Evolutionary conservation across 2,797 vertebrate species (phyloP).

Genomic region (Vireo griseus): DNA sequence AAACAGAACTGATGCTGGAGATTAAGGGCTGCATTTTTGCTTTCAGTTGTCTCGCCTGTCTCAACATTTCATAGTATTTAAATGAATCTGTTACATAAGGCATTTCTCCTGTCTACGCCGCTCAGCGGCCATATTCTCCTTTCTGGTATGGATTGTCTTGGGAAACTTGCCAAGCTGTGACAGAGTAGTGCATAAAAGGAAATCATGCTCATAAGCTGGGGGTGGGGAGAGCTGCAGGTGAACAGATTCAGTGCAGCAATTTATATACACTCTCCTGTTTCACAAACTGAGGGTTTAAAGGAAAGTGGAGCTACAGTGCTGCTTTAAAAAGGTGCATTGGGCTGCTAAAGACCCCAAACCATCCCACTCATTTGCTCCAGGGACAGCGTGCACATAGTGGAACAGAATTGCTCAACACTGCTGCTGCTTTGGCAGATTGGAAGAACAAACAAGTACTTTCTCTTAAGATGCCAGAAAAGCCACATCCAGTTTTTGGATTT

Average conservation of each 20-base stretch:
- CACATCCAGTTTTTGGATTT: background rate
- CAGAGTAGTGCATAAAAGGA: slow-evolving; percentile 50
- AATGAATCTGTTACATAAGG: slow-evolving; percentile 32
- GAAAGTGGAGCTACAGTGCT: background rate
- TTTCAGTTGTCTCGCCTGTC: slow-evolving; percentile 13
- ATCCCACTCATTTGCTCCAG: background rate
- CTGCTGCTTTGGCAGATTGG: background rate
- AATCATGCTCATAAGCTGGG: slow-evolving; percentile 19
- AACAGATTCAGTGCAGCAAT: background rate
- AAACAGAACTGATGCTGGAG: slow-evolving; percentile 26
- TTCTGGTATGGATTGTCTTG: slow-evolving; percentile 45
- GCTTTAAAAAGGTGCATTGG: background rate
- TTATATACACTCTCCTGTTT: background rate
- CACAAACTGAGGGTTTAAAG: background rate
- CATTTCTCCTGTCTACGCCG: background rate
- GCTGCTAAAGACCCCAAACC: background rate
- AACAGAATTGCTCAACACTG: background rate
- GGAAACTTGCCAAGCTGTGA: slow-evolving; percentile 61
- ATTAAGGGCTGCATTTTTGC: slow-evolving; percentile 37
- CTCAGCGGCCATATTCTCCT: slow-evolving; percentile 49
- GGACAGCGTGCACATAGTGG: background rate
- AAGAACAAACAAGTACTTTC: background rate
- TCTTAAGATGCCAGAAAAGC: background rate
- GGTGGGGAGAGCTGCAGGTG: slow-evolving; percentile 52
- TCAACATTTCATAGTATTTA: slow-evolving; percentile 31